These are phyloP conservation scores for Camelus dromedarius DNA, from an alignment of 2,113 vertebrate species.

Conservation along the genomic window DNA sequence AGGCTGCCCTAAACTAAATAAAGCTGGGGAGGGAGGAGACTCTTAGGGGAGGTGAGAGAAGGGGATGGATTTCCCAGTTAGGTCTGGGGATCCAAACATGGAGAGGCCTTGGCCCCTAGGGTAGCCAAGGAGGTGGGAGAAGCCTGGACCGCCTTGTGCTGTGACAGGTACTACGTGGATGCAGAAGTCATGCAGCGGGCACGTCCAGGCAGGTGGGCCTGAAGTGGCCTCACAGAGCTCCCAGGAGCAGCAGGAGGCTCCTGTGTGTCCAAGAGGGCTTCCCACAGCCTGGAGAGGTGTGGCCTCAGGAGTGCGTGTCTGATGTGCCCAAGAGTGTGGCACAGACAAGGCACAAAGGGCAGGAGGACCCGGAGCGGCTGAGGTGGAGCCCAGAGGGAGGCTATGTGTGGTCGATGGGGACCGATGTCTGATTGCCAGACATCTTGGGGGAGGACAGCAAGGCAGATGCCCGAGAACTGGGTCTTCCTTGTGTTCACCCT, in stretches of 20 bases:
- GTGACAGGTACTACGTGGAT: background rate
- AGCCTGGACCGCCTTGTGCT: background rate
- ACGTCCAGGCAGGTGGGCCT: background rate
- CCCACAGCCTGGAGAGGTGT: background rate
- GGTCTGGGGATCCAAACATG: background rate
- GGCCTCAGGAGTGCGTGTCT: background rate
- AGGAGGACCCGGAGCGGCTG: background rate
- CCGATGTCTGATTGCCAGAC: background rate
- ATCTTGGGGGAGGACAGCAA: background rate
- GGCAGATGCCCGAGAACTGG: background rate
- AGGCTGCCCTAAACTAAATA: background rate
- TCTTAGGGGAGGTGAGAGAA: background rate
- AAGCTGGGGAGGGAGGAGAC: background rate
- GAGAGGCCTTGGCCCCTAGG: no score
- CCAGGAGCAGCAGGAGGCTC: background rate
- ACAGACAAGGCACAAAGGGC: background rate
- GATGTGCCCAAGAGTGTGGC: background rate
- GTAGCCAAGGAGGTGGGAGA: background rate
- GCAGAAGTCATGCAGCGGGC: background rate
- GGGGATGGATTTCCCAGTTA: background rate
- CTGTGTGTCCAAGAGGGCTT: background rate
- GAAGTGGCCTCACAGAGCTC: background rate
- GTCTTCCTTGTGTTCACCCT: rapidly evolving
- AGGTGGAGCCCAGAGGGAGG: background rate
- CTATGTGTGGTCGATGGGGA: background rate